Evolutionary conservation across 53 echinoderm and acorn worm genomes (phyloP).

Genomic region (Arbacia lixula): DNA sequence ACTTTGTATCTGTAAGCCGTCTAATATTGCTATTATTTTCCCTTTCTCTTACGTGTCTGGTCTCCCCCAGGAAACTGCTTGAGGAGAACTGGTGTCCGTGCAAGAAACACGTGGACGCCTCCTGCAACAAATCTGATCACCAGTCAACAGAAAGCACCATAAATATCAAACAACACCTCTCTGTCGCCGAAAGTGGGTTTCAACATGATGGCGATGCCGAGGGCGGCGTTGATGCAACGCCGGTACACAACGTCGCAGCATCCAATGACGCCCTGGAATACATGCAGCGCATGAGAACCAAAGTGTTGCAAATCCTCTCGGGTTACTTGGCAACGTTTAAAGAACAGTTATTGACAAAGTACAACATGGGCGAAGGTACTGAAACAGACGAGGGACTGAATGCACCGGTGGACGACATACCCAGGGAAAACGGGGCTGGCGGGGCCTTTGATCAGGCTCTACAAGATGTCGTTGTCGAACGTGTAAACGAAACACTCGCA

Average conservation of each 20-base stretch:
- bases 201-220: neutral
- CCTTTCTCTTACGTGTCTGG: neutral
- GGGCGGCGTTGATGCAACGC: neutral
- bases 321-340: constrained; percentile 28
- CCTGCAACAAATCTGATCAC: too few relatives aligned
- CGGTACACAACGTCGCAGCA: neutral
- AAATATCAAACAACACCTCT: too few relatives aligned
- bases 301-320: constrained; percentile 34
- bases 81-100: constrained; percentile 43
- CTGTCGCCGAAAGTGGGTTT: too few relatives aligned
- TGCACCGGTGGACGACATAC: neutral
- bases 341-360: constrained; percentile 1
- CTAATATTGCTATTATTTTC: too few relatives aligned
- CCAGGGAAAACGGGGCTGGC: too few relatives aligned
- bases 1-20: too few relatives aligned
- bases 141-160: too few relatives aligned
- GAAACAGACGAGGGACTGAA: neutral
- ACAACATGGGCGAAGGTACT: neutral
- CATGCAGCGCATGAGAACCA: constrained; percentile 20
- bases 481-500: neutral
- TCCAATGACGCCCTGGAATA: too few relatives aligned
- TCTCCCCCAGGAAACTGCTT: constrained; percentile 4
- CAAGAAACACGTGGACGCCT: neutral
- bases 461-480: neutral
- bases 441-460: neutral